phyloP scores from a whole-genome alignment of 1,140 invertebrate genomes.

The Drosophila navojoa region DNA sequence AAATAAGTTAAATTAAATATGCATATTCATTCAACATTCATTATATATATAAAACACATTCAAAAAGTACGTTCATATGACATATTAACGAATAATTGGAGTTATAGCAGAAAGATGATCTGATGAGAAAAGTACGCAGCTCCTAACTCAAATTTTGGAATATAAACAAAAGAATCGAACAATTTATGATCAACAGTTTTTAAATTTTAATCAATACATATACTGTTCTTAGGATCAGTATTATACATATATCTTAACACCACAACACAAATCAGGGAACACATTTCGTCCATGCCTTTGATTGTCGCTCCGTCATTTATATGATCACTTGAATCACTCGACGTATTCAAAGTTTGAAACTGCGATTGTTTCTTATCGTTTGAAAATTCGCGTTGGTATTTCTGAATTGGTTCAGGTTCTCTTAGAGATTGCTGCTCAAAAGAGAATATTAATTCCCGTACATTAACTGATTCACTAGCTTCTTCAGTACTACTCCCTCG shows the following conservation, averaged over 20 bases:
- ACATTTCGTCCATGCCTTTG: slow-evolving; percentile 8
- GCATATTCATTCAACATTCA: no score
- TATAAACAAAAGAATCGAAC: no score
- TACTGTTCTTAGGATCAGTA: no score
- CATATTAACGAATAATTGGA: no score
- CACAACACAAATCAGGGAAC: neutral
- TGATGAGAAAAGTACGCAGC: no score
- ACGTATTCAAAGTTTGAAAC: neutral
- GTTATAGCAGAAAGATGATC: no score
- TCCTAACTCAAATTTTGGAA: no score
- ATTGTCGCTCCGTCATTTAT: neutral
- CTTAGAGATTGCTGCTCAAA: slow-evolving; percentile 83
- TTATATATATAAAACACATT: no score
- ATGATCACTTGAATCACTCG: neutral
- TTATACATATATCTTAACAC: no score
- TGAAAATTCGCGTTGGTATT: neutral
- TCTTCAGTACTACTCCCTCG: neutral
- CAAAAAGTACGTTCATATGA: no score
- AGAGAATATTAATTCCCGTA: slow-evolving; percentile 87
- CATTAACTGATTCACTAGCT: slow-evolving; percentile 85
- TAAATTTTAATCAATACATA: no score
- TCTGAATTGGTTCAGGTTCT: slow-evolving; percentile 18
- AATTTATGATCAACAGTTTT: no score
- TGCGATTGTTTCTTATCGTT: neutral
- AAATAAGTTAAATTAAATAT: neutral